Evolutionary conservation across 2,797 vertebrate species (phyloP).

Genomic region (Enteromius viviparus): DNA sequence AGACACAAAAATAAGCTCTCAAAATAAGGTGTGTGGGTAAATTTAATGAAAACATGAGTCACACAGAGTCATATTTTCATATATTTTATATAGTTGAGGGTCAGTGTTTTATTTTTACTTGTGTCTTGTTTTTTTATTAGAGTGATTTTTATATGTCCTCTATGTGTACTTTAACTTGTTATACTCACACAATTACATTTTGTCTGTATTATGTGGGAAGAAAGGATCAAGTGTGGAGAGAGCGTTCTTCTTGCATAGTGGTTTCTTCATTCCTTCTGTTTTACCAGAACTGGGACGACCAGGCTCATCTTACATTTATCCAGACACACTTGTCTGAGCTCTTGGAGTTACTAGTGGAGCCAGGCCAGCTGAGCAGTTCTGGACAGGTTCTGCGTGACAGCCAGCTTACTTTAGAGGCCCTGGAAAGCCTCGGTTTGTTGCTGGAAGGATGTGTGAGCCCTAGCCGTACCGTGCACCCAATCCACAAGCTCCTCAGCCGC

Average conservation of each 20-base stretch:
- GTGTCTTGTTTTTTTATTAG: not conserved
- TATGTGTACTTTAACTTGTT: not conserved
- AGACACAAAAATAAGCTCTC: constrained; percentile 79
- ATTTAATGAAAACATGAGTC: not conserved
- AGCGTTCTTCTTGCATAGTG: not conserved
- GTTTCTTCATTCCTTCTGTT: not conserved
- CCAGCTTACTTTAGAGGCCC: constrained; percentile 81
- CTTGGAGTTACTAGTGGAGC: constrained; percentile 90
- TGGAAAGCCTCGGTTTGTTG: constrained; percentile 85
- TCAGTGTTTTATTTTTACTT: not conserved
- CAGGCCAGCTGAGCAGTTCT: constrained; percentile 82
- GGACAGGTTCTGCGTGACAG: constrained; percentile 76
- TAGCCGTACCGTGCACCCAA: constrained; percentile 73
- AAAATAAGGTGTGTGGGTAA: constrained; percentile 85
- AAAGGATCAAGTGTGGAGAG: not conserved
- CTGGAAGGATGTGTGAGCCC: constrained; percentile 83
- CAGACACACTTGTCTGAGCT: constrained; percentile 85
- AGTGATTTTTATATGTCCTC: not conserved
- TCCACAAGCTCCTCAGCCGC: constrained; percentile 86
- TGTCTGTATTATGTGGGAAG: not conserved
- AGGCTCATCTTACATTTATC: constrained; percentile 87
- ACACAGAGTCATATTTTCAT: not conserved
- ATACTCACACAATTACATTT: not conserved
- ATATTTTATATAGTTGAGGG: not conserved
- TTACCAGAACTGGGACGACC: constrained; percentile 92